phyloP scores from a whole-genome alignment of 2,888 invertebrate genomes.

The Hydroisotoma schaefferi region DNA sequence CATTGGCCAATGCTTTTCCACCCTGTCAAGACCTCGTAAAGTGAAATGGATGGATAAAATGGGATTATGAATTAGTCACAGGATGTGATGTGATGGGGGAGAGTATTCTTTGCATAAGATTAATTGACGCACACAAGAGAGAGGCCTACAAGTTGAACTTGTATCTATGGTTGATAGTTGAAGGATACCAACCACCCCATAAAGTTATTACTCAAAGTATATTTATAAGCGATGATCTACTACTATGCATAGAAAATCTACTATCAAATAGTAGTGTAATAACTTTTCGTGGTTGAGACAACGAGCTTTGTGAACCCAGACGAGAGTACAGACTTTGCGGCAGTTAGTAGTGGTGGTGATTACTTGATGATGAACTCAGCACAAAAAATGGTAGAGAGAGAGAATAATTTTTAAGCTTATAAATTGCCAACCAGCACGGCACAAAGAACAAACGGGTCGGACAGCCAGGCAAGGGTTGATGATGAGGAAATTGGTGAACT shows the following conservation, averaged over 20 bases:
- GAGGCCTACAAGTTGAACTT: too few relatives aligned
- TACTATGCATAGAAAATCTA: too few relatives aligned
- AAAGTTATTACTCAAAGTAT: too few relatives aligned
- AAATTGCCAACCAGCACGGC: not conserved
- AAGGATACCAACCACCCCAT: too few relatives aligned
- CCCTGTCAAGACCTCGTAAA: conserved; percentile 18
- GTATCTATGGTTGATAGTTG: too few relatives aligned
- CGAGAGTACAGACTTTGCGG: too few relatives aligned
- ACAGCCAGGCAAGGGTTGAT: conserved; percentile 2
- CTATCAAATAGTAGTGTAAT: too few relatives aligned
- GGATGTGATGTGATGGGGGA: conserved; percentile 7
- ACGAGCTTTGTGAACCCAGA: too few relatives aligned
- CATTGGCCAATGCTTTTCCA: not conserved
- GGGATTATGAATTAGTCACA: conserved; percentile 19
- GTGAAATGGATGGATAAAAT: conserved; percentile 17
- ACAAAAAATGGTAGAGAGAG: conserved; percentile 29
- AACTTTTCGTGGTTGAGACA: too few relatives aligned
- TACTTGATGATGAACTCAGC: conserved; percentile 37
- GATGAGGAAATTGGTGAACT: conserved; percentile 36
- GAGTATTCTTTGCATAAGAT: not conserved
- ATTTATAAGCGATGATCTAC: too few relatives aligned
- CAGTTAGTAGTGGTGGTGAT: too few relatives aligned
- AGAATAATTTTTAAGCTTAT: conserved; percentile 12
- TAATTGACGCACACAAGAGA: not conserved
- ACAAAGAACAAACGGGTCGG: conserved; percentile 9